These are phyloP conservation scores for Lutraria rhynchaena DNA, from an alignment of 1,140 invertebrate genomes.

Conservation along the genomic window DNA sequence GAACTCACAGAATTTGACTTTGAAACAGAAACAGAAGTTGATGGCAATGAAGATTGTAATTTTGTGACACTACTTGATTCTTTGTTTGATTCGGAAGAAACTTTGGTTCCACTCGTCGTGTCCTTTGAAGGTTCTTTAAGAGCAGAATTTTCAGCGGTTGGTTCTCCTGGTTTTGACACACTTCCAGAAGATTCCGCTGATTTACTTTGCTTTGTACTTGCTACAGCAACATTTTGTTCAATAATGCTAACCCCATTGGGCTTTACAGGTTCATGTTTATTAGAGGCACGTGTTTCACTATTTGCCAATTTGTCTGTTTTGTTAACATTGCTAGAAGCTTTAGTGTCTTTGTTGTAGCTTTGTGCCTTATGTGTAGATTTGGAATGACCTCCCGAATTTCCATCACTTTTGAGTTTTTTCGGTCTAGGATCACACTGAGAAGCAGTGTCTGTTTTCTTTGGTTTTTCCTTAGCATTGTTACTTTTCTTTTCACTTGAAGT, in stretches of 20 bases:
- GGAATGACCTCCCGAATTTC: background rate
- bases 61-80: too few species aligned
- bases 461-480: constrained; percentile 16
- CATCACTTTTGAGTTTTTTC: constrained; percentile 46
- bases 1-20: too few species aligned
- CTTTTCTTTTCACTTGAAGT: background rate
- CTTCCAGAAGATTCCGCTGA: too few species aligned
- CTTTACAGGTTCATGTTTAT: background rate
- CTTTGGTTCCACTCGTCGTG: too few species aligned
- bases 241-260: constrained; percentile 12
- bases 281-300: background rate
- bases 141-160: too few species aligned
- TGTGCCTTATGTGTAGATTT: background rate
- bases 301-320: constrained; percentile 15
- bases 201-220: too few species aligned
- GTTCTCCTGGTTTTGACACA: too few species aligned
- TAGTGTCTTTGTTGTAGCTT: constrained; percentile 4
- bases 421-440: constrained; percentile 53
- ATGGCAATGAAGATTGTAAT: too few species aligned
- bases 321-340: background rate
- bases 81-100: too few species aligned
- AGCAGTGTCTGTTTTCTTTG: constrained; percentile 45
- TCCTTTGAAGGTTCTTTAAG: too few species aligned
- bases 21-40: too few species aligned
- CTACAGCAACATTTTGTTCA: background rate